Conservation (phyloP, 2,797 vertebrate genomes). For the Helarctos malayanus region DNA sequence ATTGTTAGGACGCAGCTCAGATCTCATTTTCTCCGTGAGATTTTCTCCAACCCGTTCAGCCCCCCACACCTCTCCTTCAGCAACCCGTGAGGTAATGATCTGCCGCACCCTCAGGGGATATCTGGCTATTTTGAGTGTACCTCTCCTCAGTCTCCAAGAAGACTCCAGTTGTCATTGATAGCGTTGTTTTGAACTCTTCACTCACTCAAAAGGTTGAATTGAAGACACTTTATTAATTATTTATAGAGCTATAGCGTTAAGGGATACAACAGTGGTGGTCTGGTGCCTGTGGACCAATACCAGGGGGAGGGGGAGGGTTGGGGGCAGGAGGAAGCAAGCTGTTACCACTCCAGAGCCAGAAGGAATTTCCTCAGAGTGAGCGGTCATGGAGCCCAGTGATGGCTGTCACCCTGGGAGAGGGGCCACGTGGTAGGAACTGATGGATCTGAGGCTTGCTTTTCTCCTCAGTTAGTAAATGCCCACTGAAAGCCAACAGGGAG, state of each 20-base stretch:
- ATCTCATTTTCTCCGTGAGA: constrained; percentile 74
- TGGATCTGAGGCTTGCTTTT: not conserved
- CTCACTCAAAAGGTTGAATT: not conserved
- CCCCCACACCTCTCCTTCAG: not conserved
- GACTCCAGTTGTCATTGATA: not conserved
- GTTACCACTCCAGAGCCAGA: not conserved
- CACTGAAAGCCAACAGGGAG: not conserved
- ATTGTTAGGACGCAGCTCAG: constrained; percentile 25
- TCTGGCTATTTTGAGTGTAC: not conserved
- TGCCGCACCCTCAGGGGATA: too few species aligned
- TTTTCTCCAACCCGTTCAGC: not conserved
- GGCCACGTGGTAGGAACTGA: not conserved
- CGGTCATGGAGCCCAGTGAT: not conserved
- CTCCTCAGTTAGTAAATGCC: not conserved
- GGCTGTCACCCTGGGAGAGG: not conserved
- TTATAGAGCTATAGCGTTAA: not conserved
- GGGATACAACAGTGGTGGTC: not conserved
- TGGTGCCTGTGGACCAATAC: fast-evolving
- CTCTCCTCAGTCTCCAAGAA: not conserved
- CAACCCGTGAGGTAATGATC: not conserved
- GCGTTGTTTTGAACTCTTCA: not conserved
- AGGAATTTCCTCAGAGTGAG: not conserved
- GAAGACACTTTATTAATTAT: not conserved
- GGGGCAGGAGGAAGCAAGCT: not conserved
- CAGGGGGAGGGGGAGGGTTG: fast-evolving